Evolutionary conservation across 2,888 invertebrate species (phyloP), one percentile per base, ranked within the genome.

Genomic region (Lacanobia wlatinum): DNA sequence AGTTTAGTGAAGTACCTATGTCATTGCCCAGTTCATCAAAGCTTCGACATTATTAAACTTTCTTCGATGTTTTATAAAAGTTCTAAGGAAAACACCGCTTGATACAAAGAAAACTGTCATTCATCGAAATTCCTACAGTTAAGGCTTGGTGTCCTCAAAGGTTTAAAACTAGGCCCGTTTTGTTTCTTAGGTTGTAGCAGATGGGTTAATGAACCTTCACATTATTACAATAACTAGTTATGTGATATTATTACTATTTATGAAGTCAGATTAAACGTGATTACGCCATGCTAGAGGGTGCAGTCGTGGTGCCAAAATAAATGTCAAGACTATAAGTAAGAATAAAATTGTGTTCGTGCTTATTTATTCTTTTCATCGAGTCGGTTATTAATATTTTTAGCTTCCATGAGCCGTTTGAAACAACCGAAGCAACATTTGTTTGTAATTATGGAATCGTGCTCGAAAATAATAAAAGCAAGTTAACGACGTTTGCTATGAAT

Each of bases 401-500:
- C 40, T 79, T 68, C 56, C 50, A 40, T 56, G 55, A 56, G 60
- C 60, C 46, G 53, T 59, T 63, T 65, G 46, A 63, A 69, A 72
- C 65, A n/a, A 55, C 76, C 38, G 62, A 50, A 63, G 52, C 28
- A 70, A 71, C 75, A 78, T 70, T 78, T 77, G 73, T 73, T 78
- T 64, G 66, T 82, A 73, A 78, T 80, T 78, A 67, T 67, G 60
- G 53, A 65, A 78, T 69, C 50, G 62, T 61, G 71, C n/a, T 76
- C 28, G 56, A 75, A 73, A 67, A 64, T 64, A 64, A 58, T 64
- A 73, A 63, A 70, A 28, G 43, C 43, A 69, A 43, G 21, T 34
- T 64, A 48, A 59, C 12, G 61, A 48, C 48, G 40, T n/a, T 53
- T 21, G 38, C 43, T 21, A 28, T 21, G 40, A 69, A 68, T 50